Base-by-base conservation (phyloP, 2,113 vertebrate genomes). In the Peromyscus maniculatus region DNA sequence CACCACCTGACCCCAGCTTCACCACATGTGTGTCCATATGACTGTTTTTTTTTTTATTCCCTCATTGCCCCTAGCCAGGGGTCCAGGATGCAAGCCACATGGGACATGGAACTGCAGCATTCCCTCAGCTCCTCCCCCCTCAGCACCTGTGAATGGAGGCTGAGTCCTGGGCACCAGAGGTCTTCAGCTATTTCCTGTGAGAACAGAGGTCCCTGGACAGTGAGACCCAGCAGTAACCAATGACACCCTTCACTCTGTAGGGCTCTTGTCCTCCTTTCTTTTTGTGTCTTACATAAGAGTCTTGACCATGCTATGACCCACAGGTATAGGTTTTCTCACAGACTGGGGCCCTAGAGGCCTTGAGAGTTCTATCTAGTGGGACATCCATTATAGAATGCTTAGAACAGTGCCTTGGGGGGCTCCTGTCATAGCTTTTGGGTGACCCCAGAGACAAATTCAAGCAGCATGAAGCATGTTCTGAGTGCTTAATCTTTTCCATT, bases 71-170 rank as follows among this genome's bases (percentile, higher is more conserved):
- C 31, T 36, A 69, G 31, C 67, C 31, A 36, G 17, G 33, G 1
- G 36, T 71, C 5, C 33, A 71, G 67, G 67, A 71, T 17, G 13
- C 67, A 71, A 71, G 67, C 33, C 33, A 71, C 33, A 16, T 36
- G 69, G 15, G 69, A 36, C 69, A 3, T 15, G 15, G 69, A 36
- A 33, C 33, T 71, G 13, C 13, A 66, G 26, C 7, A 1, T 15
- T 49, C 3, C 21, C 0, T 1, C 1, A 59, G 19, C 8, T 31
- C 10, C 0, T 49, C 6, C 21, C 0, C 6, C 21, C 0, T 1
- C 1, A 49, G 19, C 8, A 22, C 21, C 0, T 2, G 33, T 10
- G 6, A 22, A 12, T 64, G 17, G 3, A 52, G 64, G 6, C 77
- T 26, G n/a, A 49, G 33, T 22, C 3, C 0, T 52, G 33, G 82